Evolutionary conservation across 2,113 vertebrate species (phyloP).

Genomic region (Gyps fulvus): DNA sequence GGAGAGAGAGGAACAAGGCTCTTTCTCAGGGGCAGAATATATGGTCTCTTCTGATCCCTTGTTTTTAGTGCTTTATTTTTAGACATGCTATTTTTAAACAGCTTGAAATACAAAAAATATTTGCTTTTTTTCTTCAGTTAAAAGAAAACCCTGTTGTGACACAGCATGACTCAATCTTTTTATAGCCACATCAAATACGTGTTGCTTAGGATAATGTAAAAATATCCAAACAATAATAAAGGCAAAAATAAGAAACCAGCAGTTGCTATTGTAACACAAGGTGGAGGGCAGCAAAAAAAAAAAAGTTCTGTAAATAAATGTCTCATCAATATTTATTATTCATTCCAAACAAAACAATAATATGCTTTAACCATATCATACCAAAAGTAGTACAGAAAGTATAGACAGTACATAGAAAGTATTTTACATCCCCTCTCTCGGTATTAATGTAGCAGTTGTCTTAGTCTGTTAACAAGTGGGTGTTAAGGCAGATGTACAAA

Average conservation of each 20-base stretch:
- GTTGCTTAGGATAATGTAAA: conserved; percentile 35
- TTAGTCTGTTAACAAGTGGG: not conserved
- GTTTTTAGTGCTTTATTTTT: conserved; percentile 33
- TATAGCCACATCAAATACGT: conserved; percentile 21
- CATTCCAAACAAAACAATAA: not conserved
- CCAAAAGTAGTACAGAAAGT: not conserved
- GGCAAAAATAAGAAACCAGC: not conserved
- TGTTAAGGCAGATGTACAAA: not conserved
- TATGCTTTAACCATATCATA: not conserved
- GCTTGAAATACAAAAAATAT: conserved; percentile 33
- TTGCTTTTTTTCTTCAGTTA: not conserved
- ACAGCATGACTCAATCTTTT: conserved; percentile 46
- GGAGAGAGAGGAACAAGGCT: not conserved
- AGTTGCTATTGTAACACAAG: not conserved
- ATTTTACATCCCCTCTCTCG: not conserved
- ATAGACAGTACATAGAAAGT: not conserved
- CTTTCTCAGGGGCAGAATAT: not conserved
- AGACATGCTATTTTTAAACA: not conserved
- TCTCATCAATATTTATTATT: not conserved
- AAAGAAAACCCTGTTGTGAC: conserved; percentile 45
- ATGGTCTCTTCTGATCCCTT: not conserved
- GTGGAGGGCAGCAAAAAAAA: not conserved
- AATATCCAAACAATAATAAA: not conserved
- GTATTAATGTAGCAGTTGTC: not conserved
- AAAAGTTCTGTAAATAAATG: not conserved